Evolutionary conservation across 2,888 invertebrate genomes (phyloP), one percentile per base, ranked within the genome.

Genomic region (Lobophora halterata): DNA sequence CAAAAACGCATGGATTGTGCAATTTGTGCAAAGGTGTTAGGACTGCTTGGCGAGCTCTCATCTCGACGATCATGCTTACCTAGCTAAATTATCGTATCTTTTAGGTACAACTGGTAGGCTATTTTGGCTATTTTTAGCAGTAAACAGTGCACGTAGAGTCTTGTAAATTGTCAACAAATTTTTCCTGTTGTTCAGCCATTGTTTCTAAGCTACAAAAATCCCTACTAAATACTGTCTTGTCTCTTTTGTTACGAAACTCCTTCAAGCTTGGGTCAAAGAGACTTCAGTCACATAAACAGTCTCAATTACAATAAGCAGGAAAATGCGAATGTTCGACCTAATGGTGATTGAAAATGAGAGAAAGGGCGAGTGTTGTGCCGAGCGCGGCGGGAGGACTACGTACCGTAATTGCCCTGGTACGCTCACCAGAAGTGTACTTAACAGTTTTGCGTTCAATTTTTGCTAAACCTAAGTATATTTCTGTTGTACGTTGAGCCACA

Each of bases 361-460:
- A 52, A 57, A 55, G 48, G 51, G 40, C 51, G 44, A 49, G 39
- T 52, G 56, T 62, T 63, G 60, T 52, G 47, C 51, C 41, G 41
- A 29, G 35, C 27, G 46, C 46, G 45, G 47, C 45, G 37, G 44
- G 49, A 55, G 54, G 55, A 51, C 56, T 58, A n/a, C n/a, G n/a
- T n/a, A 55, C 43, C 55, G 51, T 59, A 64, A 65, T 64, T 61
- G 61, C 61, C 48, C 44, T 52, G 57, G 57, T 63, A 59, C 55
- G 49, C 50, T 58, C 44, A 52, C 48, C 55, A 52, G 46, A 43
- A 57, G 50, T 55, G 52, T 62, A 58, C 56, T 57, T 51, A 52
- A 52, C 43, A 55, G 52, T 58, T 64, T 58, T 55, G 43, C 46
- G 34, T 33, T 37, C 42, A 47, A 52, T 58, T 59, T 55, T 51